Evolutionary conservation across 2,113 vertebrate genomes (phyloP), one percentile per base, ranked within the genome.

Genomic region (Pao palembangensis): DNA sequence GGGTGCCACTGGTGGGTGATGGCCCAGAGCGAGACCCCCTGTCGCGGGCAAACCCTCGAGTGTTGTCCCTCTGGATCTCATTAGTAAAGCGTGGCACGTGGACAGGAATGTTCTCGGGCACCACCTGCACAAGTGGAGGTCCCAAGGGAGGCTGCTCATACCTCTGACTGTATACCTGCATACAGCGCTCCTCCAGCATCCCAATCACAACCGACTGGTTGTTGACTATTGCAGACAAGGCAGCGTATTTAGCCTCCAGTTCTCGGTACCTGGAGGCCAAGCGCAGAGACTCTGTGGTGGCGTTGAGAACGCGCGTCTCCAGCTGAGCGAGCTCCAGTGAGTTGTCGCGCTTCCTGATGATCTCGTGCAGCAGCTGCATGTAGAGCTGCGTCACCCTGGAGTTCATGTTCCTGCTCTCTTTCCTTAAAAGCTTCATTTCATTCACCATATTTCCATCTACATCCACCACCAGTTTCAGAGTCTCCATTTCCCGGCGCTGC

Each of bases 341-440:
- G 71, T 98, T 98, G 60, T 99, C 97, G 8, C 97, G 88, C 76
- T 98, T 98, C 6, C 97, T 92, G 61, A 99, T 98, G 20, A 99
- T 99, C 88, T 99, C 96, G 0, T 99, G 97, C 67, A 99, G 66
- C 38, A 99, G 92, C 41, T 99, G 97, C 96, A 99, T 98, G 28
- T 99, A 99, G 58, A 99, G 94, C n/a, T 99, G 97, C 1, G 97
- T 99, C 8, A 99, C 97, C 0, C 97, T 90, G 0, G 96, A 98
- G 87, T 99, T 99, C 97, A 99, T 99, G 85, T 99, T 99, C 0
- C 97, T 93, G n/a, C 96, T 98, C 82, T 99, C 97, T 68, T 98
- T 99, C 63, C 96, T 89, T 80, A 99, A 81, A 28, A 99, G 76
- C 84, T 99, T 99, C 42, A 98, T 97, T 86, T 99, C 97, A 0